Evolutionary conservation across 2,797 vertebrate genomes (phyloP), one percentile per base, ranked within the genome.

Genomic region (Odontamblyopus rebecca): DNA sequence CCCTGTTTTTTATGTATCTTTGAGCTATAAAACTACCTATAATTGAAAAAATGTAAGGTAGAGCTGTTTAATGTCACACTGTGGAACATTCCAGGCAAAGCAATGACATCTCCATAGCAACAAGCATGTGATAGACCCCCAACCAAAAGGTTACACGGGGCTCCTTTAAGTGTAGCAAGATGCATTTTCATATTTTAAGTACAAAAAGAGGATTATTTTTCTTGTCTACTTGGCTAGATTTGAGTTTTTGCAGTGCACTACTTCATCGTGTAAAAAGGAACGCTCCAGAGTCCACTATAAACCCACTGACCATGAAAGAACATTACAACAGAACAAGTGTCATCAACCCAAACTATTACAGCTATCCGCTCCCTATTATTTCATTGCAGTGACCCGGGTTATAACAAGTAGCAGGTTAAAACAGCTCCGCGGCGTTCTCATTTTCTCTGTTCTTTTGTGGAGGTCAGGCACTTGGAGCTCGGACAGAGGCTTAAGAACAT

Each of bases 401-500:
- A 6, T 64, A 15, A 23, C 61, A 41, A 6, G 23, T n/a, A 6
- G 11, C 38, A 1, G 38, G 62, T 27, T 48, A 30, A 61, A 61
- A 41, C 62, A 27, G n/a, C 19, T 41, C 62, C 0, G 35, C 13
- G 12, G 62, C 62, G 16, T 64, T 64, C 62, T 64, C 62, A 64
- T 64, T 48, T 64, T 48, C 62, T 48, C 38, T 64, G 23, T 64
- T 64, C 44, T 64, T 41, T 41, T 64, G 23, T 38, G 38, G 38
- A 64, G 62, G 62, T 64, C 62, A 26, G 11, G 11, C 9, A 13
- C 5, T 13, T 26, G 38, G 12, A 44, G 41, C n/a, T n/a, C 1
- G 38, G 29, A 32, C 59, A 4, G n/a, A 64, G 62, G 62, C 62
- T 64, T 48, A 64, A 38, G 62, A 64, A 64, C 62, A 64, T 12